Percentiles rank a stretch among this genome's conserved stretches.
phyloP scores from a whole-genome alignment of 2,888 invertebrate genomes.

The Hoplodrina blanda region DNA sequence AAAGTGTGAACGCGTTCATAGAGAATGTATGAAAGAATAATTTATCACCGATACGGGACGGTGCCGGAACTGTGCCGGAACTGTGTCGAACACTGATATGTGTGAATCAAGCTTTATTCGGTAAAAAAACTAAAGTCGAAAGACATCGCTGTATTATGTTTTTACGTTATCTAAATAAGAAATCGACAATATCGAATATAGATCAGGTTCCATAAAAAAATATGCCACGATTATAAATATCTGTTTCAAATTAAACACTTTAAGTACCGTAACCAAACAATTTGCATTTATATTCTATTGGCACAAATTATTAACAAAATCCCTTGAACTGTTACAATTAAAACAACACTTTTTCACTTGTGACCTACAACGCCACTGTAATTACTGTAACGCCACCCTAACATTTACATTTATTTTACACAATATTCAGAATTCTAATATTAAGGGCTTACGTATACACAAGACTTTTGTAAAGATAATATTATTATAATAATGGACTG shows the following conservation, averaged over 20 bases:
- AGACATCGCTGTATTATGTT: no score
- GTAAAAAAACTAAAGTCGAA: no score
- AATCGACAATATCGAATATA: no score
- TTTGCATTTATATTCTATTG: slow-evolving; percentile 25
- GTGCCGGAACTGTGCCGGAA: no score
- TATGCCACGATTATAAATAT: neutral
- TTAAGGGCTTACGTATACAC: slow-evolving; percentile 8
- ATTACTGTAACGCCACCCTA: slow-evolving; percentile 42
- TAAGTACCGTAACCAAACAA: slow-evolving; percentile 24
- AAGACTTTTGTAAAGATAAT: neutral
- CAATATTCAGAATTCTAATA: slow-evolving; percentile 43
- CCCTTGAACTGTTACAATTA: slow-evolving; percentile 31
- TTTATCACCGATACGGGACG: no score
- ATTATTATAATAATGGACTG: neutral
- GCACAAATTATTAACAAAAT: slow-evolving; percentile 14
- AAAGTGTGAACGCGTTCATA: no score
- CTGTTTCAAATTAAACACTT: neutral
- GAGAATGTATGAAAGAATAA: no score
- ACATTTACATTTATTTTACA: slow-evolving; percentile 34
- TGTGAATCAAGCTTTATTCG: no score
- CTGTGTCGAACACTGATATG: no score
- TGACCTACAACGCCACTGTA: slow-evolving; percentile 47
- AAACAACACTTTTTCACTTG: slow-evolving; percentile 48
- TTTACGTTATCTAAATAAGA: no score
- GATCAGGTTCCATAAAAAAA: neutral